Conservation (phyloP, 2,888 invertebrate species). For the Drosophila tripunctata region DNA sequence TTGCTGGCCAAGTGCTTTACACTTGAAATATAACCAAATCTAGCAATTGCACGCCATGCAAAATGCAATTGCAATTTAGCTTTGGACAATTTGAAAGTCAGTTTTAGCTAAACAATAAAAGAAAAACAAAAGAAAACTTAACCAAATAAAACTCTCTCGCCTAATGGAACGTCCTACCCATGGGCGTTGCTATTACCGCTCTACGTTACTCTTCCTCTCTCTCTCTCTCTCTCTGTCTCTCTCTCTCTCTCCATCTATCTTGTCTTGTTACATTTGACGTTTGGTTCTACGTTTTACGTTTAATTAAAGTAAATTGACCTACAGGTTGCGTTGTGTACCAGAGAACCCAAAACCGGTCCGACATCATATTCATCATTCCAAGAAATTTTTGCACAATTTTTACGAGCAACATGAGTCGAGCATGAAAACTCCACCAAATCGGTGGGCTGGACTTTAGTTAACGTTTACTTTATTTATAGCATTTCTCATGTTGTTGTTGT, state of each 20-base stretch:
- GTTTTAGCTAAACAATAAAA: slow-evolving; percentile 16
- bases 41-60: slow-evolving; percentile 41
- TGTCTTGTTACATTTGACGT: slow-evolving; percentile 27
- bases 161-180: neutral
- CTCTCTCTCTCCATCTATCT: neutral
- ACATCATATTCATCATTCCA: slow-evolving; percentile 47
- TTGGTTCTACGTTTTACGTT: slow-evolving; percentile 37
- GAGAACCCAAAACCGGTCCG: slow-evolving; percentile 46
- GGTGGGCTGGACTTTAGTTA: slow-evolving; percentile 36
- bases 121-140: neutral
- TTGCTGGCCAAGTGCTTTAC: slow-evolving; percentile 35
- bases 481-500: neutral
- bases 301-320: slow-evolving; percentile 73
- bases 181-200: slow-evolving; percentile 1
- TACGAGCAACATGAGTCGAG: slow-evolving; percentile 49
- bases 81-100: slow-evolving; percentile 53
- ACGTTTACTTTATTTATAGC: slow-evolving; percentile 49
- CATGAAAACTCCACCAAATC: slow-evolving; percentile 19
- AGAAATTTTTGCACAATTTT: slow-evolving; percentile 59
- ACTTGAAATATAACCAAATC: slow-evolving; percentile 39
- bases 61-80: slow-evolving; percentile 53
- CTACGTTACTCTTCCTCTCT: neutral
- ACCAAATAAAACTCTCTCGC: neutral
- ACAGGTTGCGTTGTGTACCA: slow-evolving; percentile 47
- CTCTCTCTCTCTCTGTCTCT: neutral